phyloP scores from a whole-genome alignment of 2,113 vertebrate species.

The Datnioides undecimradiatus region DNA sequence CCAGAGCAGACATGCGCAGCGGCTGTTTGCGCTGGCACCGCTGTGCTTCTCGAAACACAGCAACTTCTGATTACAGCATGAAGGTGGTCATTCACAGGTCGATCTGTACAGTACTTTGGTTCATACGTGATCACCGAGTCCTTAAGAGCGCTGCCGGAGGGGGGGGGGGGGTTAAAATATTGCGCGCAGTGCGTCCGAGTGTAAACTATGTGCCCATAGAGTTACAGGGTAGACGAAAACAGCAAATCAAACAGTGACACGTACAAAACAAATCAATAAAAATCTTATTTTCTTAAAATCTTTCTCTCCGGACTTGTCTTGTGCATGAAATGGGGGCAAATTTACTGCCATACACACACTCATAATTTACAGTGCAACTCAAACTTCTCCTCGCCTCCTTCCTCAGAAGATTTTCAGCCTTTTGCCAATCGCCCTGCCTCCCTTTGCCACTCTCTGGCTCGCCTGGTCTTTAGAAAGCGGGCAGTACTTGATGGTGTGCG shows the following conservation, averaged over 20 bases:
- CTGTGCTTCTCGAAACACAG: conserved; percentile 39
- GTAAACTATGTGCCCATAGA: conserved; percentile 62
- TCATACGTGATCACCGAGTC: conserved; percentile 57
- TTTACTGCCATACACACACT: conserved; percentile 27
- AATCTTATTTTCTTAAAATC: conserved; percentile 12
- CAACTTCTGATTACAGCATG: conserved; percentile 63
- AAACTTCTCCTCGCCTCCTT: conserved; percentile 17
- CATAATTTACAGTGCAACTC: conserved; percentile 60
- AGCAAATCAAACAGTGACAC: conserved; percentile 38
- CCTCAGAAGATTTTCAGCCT: conserved; percentile 83
- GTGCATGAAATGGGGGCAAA: conserved; percentile 60
- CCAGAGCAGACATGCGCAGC: conserved; percentile 45
- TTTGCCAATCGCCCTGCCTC: conserved; percentile 77
- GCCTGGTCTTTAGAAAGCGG: conserved; percentile 85
- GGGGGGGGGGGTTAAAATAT: neutral
- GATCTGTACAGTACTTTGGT: conserved; percentile 78
- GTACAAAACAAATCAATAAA: conserved; percentile 21
- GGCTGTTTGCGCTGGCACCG: conserved; percentile 44
- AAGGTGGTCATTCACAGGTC: conserved; percentile 74
- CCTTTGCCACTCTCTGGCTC: conserved; percentile 77
- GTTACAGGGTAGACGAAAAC: conserved; percentile 31
- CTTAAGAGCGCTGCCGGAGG: conserved; percentile 5
- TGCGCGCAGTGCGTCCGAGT: conserved; percentile 47
- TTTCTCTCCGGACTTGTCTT: conserved; percentile 51
- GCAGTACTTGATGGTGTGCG: conserved; percentile 89